Conservation (phyloP, 2,888 invertebrate genomes). For the Athalia circularis region DNA sequence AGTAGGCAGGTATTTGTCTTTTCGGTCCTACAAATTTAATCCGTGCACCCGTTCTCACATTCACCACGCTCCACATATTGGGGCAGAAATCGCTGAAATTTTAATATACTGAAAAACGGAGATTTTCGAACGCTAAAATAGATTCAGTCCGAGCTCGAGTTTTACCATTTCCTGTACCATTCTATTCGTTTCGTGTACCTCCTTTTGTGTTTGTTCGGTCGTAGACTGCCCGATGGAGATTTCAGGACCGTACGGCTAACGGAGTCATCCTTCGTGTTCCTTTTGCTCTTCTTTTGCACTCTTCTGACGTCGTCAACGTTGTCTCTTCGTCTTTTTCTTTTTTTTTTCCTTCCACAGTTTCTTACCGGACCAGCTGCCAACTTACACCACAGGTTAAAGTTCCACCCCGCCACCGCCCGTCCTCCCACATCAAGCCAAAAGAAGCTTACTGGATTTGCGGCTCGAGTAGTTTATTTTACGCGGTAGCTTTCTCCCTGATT, state of each 20-base stretch:
- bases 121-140: neutral
- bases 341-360: neutral
- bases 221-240: conserved; percentile 12
- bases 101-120: too few species aligned
- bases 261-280: neutral
- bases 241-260: neutral
- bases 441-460: conserved; percentile 42
- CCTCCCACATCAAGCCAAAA: conserved; percentile 26
- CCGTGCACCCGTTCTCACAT: neutral
- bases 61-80: too few species aligned
- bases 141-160: neutral
- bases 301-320: neutral
- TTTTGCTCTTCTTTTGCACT: neutral
- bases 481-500: conserved; percentile 29
- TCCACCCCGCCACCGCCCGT: neutral
- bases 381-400: too few species aligned
- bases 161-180: neutral
- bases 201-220: conserved; percentile 16
- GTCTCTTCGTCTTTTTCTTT: neutral
- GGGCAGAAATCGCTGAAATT: too few species aligned
- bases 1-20: neutral
- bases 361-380: neutral
- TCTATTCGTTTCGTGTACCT: conserved; percentile 17
- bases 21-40: neutral
- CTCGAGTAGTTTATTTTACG: conserved; percentile 32